Evolutionary conservation across 1,140 invertebrate species (phyloP).

Genomic region (Drosophila tsacasi): DNA sequence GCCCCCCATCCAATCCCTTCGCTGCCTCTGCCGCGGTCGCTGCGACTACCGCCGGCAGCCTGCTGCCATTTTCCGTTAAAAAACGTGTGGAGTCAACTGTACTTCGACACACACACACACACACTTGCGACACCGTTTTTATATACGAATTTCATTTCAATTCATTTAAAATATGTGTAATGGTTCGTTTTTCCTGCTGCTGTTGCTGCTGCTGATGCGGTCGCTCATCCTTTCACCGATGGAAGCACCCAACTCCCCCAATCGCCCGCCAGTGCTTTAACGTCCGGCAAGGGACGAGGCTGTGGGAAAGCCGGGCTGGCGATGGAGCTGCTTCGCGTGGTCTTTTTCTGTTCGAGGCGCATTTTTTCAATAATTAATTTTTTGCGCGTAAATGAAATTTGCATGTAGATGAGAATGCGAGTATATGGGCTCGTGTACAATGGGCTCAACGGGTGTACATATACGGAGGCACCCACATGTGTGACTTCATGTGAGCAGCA

Average conservation of each 20-base stretch:
- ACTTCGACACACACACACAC: conserved; percentile 67
- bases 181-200: conserved; percentile 46
- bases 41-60: conserved; percentile 43
- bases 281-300: conserved; percentile 6
- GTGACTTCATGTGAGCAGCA: background rate
- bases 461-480: background rate
- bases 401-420: conserved; percentile 63
- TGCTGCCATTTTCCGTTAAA: conserved; percentile 68
- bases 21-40: conserved; percentile 17
- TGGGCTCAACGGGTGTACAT: background rate
- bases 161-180: conserved; percentile 83
- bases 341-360: conserved; percentile 51
- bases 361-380: conserved; percentile 84
- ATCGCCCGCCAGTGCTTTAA: conserved; percentile 7
- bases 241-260: conserved; percentile 19
- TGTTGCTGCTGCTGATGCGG: conserved; percentile 16
- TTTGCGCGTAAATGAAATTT: conserved; percentile 83
- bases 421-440: conserved; percentile 11
- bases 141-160: conserved; percentile 82
- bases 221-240: conserved; percentile 71
- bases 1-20: background rate
- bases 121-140: conserved; percentile 60
- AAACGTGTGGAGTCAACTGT: conserved; percentile 79
- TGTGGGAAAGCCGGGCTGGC: background rate
- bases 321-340: conserved; percentile 16